These are phyloP conservation scores for Saturnia japonica DNA, from an alignment of 2,888 invertebrate species.

Conservation along the genomic window DNA sequence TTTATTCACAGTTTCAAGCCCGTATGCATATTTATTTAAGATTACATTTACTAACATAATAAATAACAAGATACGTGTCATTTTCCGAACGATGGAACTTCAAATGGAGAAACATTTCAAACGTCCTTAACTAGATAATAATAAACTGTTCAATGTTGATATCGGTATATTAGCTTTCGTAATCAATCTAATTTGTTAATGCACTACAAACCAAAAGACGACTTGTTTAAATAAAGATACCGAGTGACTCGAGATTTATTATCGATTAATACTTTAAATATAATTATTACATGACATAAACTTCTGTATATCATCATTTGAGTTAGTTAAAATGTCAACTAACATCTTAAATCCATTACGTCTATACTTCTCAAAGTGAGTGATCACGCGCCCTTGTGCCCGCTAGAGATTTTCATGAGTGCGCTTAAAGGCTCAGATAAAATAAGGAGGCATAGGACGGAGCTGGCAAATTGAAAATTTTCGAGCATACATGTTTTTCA, in stretches of 20 bases:
- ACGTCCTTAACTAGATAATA: neutral
- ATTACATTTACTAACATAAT: slow-evolving; percentile 24
- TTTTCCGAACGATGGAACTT: neutral
- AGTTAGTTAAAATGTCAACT: no score
- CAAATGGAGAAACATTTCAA: neutral
- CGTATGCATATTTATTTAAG: slow-evolving; percentile 25
- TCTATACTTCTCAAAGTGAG: no score
- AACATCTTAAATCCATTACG: no score
- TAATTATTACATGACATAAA: neutral
- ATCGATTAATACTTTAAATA: neutral
- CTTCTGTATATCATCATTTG: neutral
- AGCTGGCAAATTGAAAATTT: no score
- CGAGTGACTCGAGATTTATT: neutral
- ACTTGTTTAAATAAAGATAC: neutral
- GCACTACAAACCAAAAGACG: neutral
- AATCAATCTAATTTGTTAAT: neutral
- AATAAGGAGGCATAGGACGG: no score
- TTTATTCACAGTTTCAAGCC: slow-evolving; percentile 33
- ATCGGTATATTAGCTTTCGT: neutral
- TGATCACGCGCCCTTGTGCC: no score
- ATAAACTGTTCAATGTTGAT: neutral
- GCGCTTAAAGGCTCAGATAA: no score
- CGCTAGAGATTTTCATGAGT: no score
- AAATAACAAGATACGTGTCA: neutral
- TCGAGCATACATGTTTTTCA: no score